Evolutionary conservation across 2,888 invertebrate genomes (phyloP), one percentile per base, ranked within the genome.

Genomic region (Platycheirus rosarum): DNA sequence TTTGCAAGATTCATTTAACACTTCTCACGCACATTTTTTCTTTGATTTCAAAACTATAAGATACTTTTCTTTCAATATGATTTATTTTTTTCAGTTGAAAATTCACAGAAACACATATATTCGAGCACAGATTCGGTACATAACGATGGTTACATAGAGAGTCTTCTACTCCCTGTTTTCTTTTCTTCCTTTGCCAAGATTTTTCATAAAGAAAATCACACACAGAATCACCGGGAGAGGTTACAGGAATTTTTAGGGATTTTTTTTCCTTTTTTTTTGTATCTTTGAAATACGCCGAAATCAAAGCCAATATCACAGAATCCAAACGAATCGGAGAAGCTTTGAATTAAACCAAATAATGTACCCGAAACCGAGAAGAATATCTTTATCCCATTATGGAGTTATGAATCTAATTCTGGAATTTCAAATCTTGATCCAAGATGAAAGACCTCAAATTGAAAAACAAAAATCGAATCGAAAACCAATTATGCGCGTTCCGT

Each of bases 191-290:
- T 53, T 63, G 62, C 57, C 53, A 14, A 51, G 29, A 37, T 75
- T 65, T 32, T 71, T 60, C 37, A 44, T 62, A 55, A 73, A 51
- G 46, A 78, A 73, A 76, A 51, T 40, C 57, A 71, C 70, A 70
- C 60, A 70, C 66, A 80, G 51, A n/a, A 69, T 70, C 46, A 66
- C 13, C 40, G 8, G 37, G 60, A 76, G 65, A 76, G 76, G 60
- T 66, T 60, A 76, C 65, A 65, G 80, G 80, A 76, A 76, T 80
- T 75, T 69, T 35, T 13, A 51, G 18, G 14, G 46, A 53, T 73
- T 69, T 70, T 60, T 74, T 49, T 29, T 53, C n/a, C n/a, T 70
- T 40, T 49, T 46, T 48, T 32, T 44, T 48, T 44, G 26, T 57
- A 18, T 60, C 66, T 69, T 76, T 80, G 60, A 70, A 65, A 48